Evolutionary conservation across 2,888 invertebrate genomes (phyloP), one percentile per base, ranked within the genome.

Genomic region (Calliphora vomitoria): DNA sequence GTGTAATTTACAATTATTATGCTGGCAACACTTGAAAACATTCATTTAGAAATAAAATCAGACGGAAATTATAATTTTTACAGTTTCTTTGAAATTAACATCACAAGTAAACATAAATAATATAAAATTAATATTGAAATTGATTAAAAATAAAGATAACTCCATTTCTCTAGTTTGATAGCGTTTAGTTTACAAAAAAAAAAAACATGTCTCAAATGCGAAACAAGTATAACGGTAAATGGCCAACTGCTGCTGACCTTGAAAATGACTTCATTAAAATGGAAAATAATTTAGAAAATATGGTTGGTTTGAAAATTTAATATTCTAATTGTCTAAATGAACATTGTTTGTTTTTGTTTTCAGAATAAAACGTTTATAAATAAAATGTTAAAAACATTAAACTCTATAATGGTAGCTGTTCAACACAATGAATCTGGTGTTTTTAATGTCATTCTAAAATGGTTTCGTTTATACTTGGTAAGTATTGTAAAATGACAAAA

Each of bases 391-490:
- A 62, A 31, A 0, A 64, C 76, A 0, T 71, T 89, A 8, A 62
- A 35, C 18, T 35, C 62, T 35, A 18, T 88, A 8, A 60, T 74
- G 35, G 31, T 44, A 3, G 44, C 47, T 20, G 72, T 82, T 4
- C 58, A 69, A 8, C 64, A 66, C 6, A 53, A 82, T 4, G 88
- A 88, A 47, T n/a, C 20, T 10, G 74, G 76, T 10, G 74, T 81
- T 31, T 88, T 72, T 58, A 75, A 18, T 6, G 38, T 74, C 3
- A 62, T 84, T 3, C 10, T 88, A 1, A 80, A 76, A 62, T 89
- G 88, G 88, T 85, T 86, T 47, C 60, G 79, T 58, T 72, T 88
- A 18, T 86, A 72, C 80, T 82, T 87, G 85, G 89, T 89, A 82
- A 86, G 82, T 60, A 3, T 25, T 25, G 25, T 25, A 25, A 25